Conservation (phyloP, 2,888 invertebrate genomes). For the Drosophila flavopinicola region DNA sequence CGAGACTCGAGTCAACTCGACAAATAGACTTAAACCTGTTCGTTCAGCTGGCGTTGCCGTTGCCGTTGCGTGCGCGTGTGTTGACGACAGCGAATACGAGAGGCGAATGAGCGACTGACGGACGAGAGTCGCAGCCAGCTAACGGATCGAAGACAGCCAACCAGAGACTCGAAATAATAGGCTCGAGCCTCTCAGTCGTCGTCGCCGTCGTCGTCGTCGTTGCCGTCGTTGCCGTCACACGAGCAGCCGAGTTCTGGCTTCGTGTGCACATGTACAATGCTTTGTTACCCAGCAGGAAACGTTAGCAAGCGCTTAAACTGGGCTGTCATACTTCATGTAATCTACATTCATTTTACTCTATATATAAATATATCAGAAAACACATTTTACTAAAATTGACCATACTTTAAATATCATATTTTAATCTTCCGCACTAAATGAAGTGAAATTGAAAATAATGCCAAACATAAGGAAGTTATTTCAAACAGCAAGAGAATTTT, state of each 20-base stretch:
- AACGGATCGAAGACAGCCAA: slow-evolving; percentile 57
- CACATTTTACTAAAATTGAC: too few relatives aligned
- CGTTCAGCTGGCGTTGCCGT: slow-evolving; percentile 41
- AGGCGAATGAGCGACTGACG: slow-evolving; percentile 74
- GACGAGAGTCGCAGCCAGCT: slow-evolving; percentile 54
- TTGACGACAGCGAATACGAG: slow-evolving; percentile 78
- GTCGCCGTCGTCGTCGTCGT: slow-evolving; percentile 16
- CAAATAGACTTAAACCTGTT: slow-evolving; percentile 61
- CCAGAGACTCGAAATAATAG: slow-evolving; percentile 54
- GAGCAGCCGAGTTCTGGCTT: slow-evolving; percentile 35
- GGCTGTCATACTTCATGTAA: too few relatives aligned
- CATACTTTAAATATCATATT: too few relatives aligned
- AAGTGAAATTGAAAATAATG: too few relatives aligned
- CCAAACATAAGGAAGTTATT: too few relatives aligned
- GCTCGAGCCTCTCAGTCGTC: slow-evolving; percentile 47
- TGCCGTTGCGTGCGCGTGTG: slow-evolving; percentile 64
- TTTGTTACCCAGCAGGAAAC: slow-evolving; percentile 26
- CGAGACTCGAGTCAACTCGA: slow-evolving; percentile 38
- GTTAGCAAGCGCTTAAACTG: not conserved
- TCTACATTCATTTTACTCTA: too few relatives aligned
- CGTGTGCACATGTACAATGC: slow-evolving; percentile 22
- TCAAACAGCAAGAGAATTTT: too few relatives aligned
- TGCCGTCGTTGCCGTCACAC: slow-evolving; percentile 22
- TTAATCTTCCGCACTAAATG: too few relatives aligned
- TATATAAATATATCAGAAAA: too few relatives aligned